These are phyloP conservation scores for Lampris megalopsis DNA, from an alignment of 2,113 vertebrate species.

Conservation along the genomic window DNA sequence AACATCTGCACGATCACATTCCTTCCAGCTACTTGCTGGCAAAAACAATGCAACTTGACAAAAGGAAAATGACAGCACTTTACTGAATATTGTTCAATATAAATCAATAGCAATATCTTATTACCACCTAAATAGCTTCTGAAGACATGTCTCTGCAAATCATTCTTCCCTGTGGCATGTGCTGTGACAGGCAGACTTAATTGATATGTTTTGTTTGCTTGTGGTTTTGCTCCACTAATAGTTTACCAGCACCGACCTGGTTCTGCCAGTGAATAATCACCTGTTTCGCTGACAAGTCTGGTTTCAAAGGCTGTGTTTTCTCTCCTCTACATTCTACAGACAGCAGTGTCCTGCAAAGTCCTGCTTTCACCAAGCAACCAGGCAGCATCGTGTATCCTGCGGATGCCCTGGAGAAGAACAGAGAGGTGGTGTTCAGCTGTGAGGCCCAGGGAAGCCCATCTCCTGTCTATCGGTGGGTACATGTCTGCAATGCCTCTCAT, in stretches of 20 bases:
- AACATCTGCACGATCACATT: constrained; percentile 48
- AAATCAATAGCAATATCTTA: constrained; percentile 66
- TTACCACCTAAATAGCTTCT: constrained; percentile 66
- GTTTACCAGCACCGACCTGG: constrained; percentile 46
- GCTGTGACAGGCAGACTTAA: constrained; percentile 67
- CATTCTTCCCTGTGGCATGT: constrained; percentile 36
- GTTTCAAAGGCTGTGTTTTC: constrained; percentile 42
- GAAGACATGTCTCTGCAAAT: constrained; percentile 61
- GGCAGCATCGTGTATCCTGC: constrained; percentile 91
- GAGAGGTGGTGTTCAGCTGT: constrained; percentile 92
- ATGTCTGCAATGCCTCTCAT: neutral
- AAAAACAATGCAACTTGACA: constrained; percentile 53
- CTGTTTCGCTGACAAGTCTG: constrained; percentile 58
- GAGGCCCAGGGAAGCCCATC: constrained; percentile 91
- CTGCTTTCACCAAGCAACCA: constrained; percentile 92
- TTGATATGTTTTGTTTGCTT: constrained; percentile 75
- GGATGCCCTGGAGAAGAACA: constrained; percentile 91
- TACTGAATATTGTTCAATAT: constrained; percentile 50
- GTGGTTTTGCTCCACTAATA: constrained; percentile 64
- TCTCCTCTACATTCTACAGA: constrained; percentile 78
- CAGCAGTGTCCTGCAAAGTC: constrained; percentile 86
- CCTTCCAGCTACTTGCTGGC: constrained; percentile 30
- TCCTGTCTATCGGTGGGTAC: constrained; percentile 87
- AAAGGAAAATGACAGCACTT: constrained; percentile 53
- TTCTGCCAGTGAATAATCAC: constrained; percentile 64